Evolutionary conservation across 2,888 invertebrate genomes (phyloP).

Genomic region (Polyommatus iphigenia): DNA sequence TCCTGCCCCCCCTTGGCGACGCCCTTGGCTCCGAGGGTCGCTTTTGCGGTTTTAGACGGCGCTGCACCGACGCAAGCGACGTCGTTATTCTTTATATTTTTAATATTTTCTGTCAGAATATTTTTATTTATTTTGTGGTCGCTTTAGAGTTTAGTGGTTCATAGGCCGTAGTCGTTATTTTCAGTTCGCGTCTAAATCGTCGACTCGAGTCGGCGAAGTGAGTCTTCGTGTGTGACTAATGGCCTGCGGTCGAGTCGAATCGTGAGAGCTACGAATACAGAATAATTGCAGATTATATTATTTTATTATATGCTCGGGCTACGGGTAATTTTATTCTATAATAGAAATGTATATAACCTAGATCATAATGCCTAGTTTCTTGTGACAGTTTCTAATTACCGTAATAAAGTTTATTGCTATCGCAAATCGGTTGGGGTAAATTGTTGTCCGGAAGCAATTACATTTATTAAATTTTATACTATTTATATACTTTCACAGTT

Average conservation of each 20-base stretch:
- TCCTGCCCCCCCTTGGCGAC: too few species aligned
- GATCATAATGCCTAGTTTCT: slow-evolving; percentile 31
- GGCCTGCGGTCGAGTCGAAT: slow-evolving; percentile 50
- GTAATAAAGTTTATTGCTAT: slow-evolving; percentile 32
- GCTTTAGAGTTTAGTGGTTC: not conserved
- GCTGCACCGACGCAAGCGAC: not conserved
- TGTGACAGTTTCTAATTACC: slow-evolving; percentile 24
- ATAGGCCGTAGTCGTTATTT: slow-evolving; percentile 34
- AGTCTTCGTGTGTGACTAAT: slow-evolving; percentile 58
- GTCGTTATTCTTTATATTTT: not conserved
- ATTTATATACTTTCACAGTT: slow-evolving; percentile 35
- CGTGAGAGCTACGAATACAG: slow-evolving; percentile 57
- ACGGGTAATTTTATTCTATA: slow-evolving; percentile 37
- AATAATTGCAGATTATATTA: slow-evolving; percentile 51
- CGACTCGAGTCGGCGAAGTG: slow-evolving; percentile 39
- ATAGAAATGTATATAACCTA: slow-evolving; percentile 31
- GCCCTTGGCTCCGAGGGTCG: slow-evolving; percentile 21
- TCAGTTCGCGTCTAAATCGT: slow-evolving; percentile 33
- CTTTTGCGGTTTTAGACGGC: slow-evolving; percentile 22
- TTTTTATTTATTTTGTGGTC: not conserved
- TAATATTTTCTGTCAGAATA: not conserved
- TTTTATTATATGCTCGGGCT: slow-evolving; percentile 38
- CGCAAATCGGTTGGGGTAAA: slow-evolving; percentile 14
- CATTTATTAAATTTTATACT: slow-evolving; percentile 34
- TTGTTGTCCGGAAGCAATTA: slow-evolving; percentile 31